Conservation (phyloP, 2,888 invertebrate genomes). For the Lingula anatina region DNA sequence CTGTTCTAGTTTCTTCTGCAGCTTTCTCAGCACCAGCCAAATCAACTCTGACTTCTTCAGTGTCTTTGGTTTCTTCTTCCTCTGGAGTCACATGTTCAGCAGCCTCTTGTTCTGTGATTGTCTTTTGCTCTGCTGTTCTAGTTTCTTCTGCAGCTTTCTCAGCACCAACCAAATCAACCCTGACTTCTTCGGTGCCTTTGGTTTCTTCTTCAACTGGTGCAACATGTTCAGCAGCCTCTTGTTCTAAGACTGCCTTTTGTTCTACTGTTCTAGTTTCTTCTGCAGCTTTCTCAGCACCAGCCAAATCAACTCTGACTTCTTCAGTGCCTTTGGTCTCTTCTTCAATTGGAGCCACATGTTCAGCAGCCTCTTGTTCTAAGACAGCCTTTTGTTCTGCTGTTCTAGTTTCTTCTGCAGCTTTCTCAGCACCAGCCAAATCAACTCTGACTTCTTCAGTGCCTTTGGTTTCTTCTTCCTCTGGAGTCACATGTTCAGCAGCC, state of each 20-base stretch:
- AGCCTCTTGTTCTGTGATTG: constrained; percentile 8
- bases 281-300: too few relatives aligned
- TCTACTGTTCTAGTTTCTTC: constrained; percentile 15
- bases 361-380: constrained; percentile 17
- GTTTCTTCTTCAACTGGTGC: constrained; percentile 4
- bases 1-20: constrained; percentile 10
- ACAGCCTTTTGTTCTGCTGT: constrained; percentile 17
- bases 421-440: constrained; percentile 13
- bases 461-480: constrained; percentile 4
- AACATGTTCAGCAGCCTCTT: constrained; percentile 11
- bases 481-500: constrained; percentile 8
- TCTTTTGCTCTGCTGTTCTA: too few relatives aligned
- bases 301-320: too few relatives aligned
- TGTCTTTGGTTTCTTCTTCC: constrained; percentile 3
- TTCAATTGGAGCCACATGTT: too few relatives aligned
- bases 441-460: constrained; percentile 12
- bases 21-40: constrained; percentile 15
- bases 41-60: constrained; percentile 1
- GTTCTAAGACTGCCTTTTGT: constrained; percentile 16
- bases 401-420: constrained; percentile 12
- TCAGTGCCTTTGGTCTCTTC: too few relatives aligned
- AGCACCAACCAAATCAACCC: constrained; percentile 10
- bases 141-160: constrained; percentile 7
- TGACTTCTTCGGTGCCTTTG: constrained; percentile 4
- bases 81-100: too few relatives aligned